Conservation (phyloP, 35 echinoderm and acorn worm species). For the Heliocidaris tuberculata region DNA sequence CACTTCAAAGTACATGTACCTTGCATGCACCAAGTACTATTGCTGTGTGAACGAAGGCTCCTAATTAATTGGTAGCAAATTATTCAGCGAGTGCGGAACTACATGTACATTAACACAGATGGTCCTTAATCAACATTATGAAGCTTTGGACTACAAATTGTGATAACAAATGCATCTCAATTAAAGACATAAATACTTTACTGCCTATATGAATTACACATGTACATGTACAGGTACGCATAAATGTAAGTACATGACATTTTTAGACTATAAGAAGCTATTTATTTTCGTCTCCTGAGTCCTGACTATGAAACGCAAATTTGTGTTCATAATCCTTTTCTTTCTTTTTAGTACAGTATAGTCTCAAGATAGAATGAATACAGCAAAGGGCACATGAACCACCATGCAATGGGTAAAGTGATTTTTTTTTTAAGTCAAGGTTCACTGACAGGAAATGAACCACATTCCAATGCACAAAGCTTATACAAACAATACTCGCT, state of each 20-base stretch:
- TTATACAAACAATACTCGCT: background rate
- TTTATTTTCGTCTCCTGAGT: background rate
- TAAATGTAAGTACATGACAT: background rate
- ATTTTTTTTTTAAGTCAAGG: too few relatives aligned
- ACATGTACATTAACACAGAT: background rate
- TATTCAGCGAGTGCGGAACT: background rate
- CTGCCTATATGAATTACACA: background rate
- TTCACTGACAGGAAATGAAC: background rate
- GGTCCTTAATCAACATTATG: background rate
- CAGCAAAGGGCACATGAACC: too few relatives aligned
- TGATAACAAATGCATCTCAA: background rate
- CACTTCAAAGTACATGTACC: too few relatives aligned
- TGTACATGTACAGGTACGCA: background rate
- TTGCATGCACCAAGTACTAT: too few relatives aligned
- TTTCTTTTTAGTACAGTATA: too few relatives aligned
- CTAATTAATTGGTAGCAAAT: background rate
- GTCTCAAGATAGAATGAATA: too few relatives aligned
- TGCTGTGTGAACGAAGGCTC: background rate
- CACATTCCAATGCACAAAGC: background rate
- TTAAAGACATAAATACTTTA: background rate
- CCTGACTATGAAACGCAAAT: background rate
- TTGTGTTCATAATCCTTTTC: background rate
- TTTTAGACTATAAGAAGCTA: background rate
- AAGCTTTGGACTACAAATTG: background rate
- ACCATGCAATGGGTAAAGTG: too few relatives aligned